Base-by-base conservation (phyloP, 1,140 invertebrate genomes). In the Aphaenogaster ashmeadi region DNA sequence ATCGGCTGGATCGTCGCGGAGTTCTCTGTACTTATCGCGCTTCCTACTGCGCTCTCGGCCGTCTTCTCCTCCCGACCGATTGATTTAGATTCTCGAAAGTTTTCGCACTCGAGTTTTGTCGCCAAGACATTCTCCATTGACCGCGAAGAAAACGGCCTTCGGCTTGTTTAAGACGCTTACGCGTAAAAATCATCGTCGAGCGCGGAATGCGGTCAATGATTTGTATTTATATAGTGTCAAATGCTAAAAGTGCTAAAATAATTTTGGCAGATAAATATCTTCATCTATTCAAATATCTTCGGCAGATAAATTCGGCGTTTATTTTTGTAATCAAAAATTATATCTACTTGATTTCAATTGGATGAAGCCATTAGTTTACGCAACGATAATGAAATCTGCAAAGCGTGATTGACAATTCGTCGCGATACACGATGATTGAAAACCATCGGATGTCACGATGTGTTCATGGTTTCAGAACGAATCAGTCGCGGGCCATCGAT, bases 71-170 rank as follows among this genome's bases (percentile, higher is more conserved):
- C 87, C 77, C 83, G 81, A 44, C 72, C 91, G 87, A 92, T 90
- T 89, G 89, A 92, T 92, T 92, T 90, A 89, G 91, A 92, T 91
- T 88, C 87, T 89, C 67, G 33, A 89, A 91, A 91, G 85, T 92
- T 92, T 91, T 87, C 66, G 50, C 84, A 41, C 84, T 86, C 58
- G 66, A 69, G 66, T 60, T 87, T 69, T 54, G 60, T 67, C 66
- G 54, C 41, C 11, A 44, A 50, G 67, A 86, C 74, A 54, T 56
- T 47, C 75, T 54, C 27, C 27, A 15, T 60, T 60, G 54, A 83
- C n/a, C 47, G 15, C 41, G 0, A 13, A 27, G 71, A 77, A 71
- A 87, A 67, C n/a, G 62, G 62, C 72, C 41, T 64, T 72, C 0
- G 38, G 18, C 47, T 79, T 11, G 38, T 5, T 60, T 33, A 47